phyloP scores from a whole-genome alignment of 1,140 invertebrate species.

The Rhagoletis zephyria region DNA sequence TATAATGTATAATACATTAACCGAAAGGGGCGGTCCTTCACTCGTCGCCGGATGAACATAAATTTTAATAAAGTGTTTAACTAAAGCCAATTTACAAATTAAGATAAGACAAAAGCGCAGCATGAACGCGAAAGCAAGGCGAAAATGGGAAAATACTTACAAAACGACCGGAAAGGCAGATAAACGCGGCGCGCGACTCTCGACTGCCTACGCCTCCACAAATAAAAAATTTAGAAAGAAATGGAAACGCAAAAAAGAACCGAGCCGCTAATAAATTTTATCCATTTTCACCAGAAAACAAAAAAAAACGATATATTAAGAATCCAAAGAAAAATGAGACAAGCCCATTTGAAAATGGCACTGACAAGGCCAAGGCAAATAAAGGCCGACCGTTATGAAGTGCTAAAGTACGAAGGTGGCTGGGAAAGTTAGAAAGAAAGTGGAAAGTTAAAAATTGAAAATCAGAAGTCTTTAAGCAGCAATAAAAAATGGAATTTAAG shows the following conservation, averaged over 20 bases:
- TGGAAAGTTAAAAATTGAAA: background rate
- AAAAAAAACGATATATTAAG: background rate
- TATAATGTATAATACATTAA: background rate
- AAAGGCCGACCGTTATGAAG: background rate
- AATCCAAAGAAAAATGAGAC: background rate
- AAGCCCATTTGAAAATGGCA: background rate
- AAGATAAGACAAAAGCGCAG: background rate
- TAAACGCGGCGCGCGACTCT: background rate
- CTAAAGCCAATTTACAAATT: slow-evolving; percentile 38
- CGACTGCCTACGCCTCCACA: background rate
- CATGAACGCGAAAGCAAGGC: background rate
- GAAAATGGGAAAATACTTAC: background rate
- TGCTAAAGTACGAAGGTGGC: background rate
- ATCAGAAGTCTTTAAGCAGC: background rate
- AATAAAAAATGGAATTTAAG: background rate
- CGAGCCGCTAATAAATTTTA: background rate
- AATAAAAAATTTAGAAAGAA: background rate
- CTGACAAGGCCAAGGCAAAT: background rate
- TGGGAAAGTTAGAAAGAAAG: background rate
- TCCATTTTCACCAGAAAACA: background rate
- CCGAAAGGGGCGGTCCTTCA: background rate
- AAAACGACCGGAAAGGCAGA: background rate
- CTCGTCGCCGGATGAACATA: background rate
- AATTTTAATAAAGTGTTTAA: slow-evolving; percentile 33
- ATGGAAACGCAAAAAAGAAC: background rate